A percentile compares a stretch with the other conserved stretches of the same genome.
phyloP scores from a whole-genome alignment of 2,888 invertebrate species.

The Balanococcus diminutus region DNA sequence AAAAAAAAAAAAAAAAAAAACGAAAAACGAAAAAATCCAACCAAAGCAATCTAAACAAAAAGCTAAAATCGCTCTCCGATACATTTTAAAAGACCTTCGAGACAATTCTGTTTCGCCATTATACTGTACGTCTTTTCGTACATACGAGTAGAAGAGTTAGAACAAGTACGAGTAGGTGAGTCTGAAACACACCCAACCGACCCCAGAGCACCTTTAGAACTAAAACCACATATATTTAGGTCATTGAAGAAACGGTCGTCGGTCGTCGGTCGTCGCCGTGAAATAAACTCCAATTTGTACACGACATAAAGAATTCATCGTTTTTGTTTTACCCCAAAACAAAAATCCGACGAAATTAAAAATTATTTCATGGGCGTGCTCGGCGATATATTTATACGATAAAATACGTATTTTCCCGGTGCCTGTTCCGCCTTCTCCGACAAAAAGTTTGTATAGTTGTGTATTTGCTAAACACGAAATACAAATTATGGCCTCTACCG shows the following conservation, averaged over 20 bases:
- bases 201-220: background rate
- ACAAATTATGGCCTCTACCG: conserved; percentile 7
- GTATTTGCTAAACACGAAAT: background rate
- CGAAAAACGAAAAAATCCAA: background rate
- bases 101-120: background rate
- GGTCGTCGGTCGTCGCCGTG: background rate
- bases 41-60: background rate
- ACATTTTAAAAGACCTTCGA: background rate
- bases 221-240: conserved; percentile 16
- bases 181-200: background rate
- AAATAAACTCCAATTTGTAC: conserved; percentile 5
- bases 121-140: background rate
- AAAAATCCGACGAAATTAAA: conserved; percentile 18
- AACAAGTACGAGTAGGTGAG: no score
- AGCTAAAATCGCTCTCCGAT: background rate
- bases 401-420: background rate
- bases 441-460: background rate
- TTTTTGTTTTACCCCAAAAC: background rate
- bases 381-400: background rate
- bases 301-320: background rate
- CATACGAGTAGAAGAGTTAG: background rate
- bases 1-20: no score
- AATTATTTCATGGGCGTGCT: conserved; percentile 18
- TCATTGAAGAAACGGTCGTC: background rate
- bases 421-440: background rate